Evolutionary conservation across 2,888 invertebrate genomes (phyloP).

Genomic region (Monopis laevigella): DNA sequence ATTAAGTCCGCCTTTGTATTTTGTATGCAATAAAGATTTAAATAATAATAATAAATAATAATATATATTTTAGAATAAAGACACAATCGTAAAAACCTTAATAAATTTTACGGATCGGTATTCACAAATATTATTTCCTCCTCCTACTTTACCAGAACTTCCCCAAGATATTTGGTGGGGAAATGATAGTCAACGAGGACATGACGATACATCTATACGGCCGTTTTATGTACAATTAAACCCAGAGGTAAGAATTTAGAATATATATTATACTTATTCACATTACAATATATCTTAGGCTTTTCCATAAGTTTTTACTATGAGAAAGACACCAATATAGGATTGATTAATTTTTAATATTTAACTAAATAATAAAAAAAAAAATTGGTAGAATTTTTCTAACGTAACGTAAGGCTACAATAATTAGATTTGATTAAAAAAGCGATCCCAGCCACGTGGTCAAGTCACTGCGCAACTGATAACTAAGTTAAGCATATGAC

Average conservation of each 20-base stretch:
- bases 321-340: too few relatives aligned
- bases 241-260: conserved; percentile 9
- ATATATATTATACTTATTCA: too few relatives aligned
- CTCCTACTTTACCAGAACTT: conserved; percentile 2
- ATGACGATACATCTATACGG: conserved; percentile 13
- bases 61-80: conserved; percentile 12
- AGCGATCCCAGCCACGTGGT: too few relatives aligned
- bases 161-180: conserved; percentile 17
- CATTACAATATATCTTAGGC: too few relatives aligned
- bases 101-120: conserved; percentile 6
- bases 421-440: too few relatives aligned
- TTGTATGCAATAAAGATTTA: not conserved
- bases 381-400: too few relatives aligned
- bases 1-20: not conserved
- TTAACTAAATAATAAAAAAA: too few relatives aligned
- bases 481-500: too few relatives aligned
- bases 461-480: too few relatives aligned
- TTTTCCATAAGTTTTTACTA: too few relatives aligned
- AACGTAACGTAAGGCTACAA: too few relatives aligned
- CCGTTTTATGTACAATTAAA: conserved; percentile 14
- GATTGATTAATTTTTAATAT: too few relatives aligned
- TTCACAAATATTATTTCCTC: conserved; percentile 6
- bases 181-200: not conserved
- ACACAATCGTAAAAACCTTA: conserved; percentile 7
- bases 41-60: not conserved